Base-by-base conservation (phyloP, 2,113 vertebrate genomes). In the Pseudorhombus dupliciocellatus region DNA sequence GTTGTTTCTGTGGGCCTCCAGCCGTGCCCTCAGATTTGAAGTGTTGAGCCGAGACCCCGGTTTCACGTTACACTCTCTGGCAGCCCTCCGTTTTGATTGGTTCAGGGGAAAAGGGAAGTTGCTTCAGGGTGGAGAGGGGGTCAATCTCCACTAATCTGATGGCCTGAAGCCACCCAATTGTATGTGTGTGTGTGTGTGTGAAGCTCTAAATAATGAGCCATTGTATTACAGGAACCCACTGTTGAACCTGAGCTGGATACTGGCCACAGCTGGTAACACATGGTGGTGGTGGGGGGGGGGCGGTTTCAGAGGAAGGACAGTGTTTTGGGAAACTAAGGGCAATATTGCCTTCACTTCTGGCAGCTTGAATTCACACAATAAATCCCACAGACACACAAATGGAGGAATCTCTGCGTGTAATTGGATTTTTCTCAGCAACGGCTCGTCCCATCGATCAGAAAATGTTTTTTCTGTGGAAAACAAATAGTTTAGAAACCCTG, bases 11-110 rank as follows among this genome's bases (percentile, higher is more conserved):
- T 72, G 56, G 83, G 87, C 67, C 81, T 86, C 83, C 88, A 87
- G 84, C 87, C 87, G 88, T 87, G 87, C 75, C 72, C 73, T 22
- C 1, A 62, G 72, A 87, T 84, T 88, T 86, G 70, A 88, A 89
- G 80, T 77, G 79, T 84, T 70, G 87, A 83, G 83, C 83, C 80
- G 68, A 81, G 75, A 84, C 74, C 79, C 79, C 77, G 85, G 93
- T 93, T 90, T 94, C 91, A 80, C 77, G 51, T 94, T 93, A 91
- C 92, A 89, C 82, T 88, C 89, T 87, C 87, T 90, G 81, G 77
- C 81, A 79, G 76, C 84, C 72, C 72, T 37, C 57, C 40, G 4
- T 63, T 87, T 72, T 85, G 78, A 93, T 93, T 92, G 93, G 93
- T 59, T 75, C 21, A 66, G 66, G 68, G 37, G 40, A 56, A 87